Percentiles rank a stretch among this genome's conserved stretches.
Evolutionary conservation across 2,888 invertebrate species (phyloP).

Genomic region (Ochlodes sylvanus): DNA sequence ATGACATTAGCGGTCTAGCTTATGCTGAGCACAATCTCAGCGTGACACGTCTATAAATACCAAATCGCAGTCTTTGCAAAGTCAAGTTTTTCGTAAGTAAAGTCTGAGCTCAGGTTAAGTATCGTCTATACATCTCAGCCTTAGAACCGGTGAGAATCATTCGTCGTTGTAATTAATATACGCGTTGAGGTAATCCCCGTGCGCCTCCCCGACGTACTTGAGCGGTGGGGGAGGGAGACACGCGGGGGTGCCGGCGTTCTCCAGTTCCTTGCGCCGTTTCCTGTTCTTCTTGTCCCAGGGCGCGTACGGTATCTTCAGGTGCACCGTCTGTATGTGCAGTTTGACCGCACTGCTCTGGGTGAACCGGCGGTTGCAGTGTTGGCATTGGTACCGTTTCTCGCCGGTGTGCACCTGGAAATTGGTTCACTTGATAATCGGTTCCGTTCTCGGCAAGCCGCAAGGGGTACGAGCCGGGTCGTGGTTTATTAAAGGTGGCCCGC

Average conservation of each 20-base stretch:
- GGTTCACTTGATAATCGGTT: background rate
- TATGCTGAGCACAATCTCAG: too few species aligned
- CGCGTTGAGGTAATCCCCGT: slow-evolving; percentile 67
- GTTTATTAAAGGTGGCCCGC: too few species aligned
- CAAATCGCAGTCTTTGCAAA: too few species aligned
- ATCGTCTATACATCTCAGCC: too few species aligned
- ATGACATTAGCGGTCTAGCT: too few species aligned
- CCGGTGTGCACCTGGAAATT: slow-evolving; percentile 72
- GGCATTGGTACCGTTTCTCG: slow-evolving; percentile 76
- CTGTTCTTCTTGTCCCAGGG: slow-evolving; percentile 81
- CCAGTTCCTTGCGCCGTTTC: slow-evolving; percentile 59
- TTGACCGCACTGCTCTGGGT: slow-evolving; percentile 79
- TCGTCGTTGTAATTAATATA: slow-evolving; percentile 67
- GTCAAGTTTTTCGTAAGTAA: too few species aligned
- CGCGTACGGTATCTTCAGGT: slow-evolving; percentile 79
- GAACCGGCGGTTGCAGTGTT: slow-evolving; percentile 76
- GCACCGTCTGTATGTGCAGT: slow-evolving; percentile 79
- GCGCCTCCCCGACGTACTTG: slow-evolving; percentile 60
- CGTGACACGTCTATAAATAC: too few species aligned
- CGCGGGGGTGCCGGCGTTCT: slow-evolving; percentile 45
- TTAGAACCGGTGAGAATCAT: background rate
- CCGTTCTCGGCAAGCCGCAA: too few species aligned
- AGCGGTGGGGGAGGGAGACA: slow-evolving; percentile 44
- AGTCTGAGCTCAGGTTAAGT: too few species aligned
- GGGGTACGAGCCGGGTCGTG: too few species aligned